Percentiles rank a stretch among this genome's conserved stretches.
phyloP scores from a whole-genome alignment of 2,797 vertebrate species.

The Champsocephalus esox region DNA sequence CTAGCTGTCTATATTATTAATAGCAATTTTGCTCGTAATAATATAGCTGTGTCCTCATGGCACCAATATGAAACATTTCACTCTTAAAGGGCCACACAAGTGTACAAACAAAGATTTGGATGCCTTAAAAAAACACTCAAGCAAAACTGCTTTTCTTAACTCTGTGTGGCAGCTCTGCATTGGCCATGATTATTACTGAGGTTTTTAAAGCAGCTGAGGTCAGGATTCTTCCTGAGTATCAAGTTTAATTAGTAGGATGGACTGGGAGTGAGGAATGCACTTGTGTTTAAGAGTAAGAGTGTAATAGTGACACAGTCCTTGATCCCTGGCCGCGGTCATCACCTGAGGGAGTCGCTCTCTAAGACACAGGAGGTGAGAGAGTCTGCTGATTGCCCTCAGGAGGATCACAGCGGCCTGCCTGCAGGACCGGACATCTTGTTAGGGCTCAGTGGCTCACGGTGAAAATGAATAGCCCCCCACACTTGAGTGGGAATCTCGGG shows the following conservation, averaged over 20 bases:
- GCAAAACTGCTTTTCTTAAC: conserved; percentile 18
- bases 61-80: conserved; percentile 32
- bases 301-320: conserved; percentile 71
- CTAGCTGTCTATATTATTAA: conserved; percentile 67
- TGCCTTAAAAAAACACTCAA: conserved; percentile 3
- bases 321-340: conserved; percentile 65
- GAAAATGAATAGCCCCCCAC: conserved; percentile 77
- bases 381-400: conserved; percentile 81
- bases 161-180: conserved; percentile 21
- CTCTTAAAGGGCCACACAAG: conserved; percentile 31
- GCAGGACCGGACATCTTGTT: conserved; percentile 80
- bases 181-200: conserved; percentile 42
- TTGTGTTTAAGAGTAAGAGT: conserved; percentile 67
- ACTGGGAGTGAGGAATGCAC: conserved; percentile 64
- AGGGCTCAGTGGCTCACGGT: conserved; percentile 76
- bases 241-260: conserved; percentile 75
- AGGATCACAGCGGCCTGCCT: conserved; percentile 74
- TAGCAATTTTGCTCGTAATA: conserved; percentile 38
- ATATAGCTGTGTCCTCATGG: conserved; percentile 34
- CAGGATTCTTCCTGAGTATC: conserved; percentile 54
- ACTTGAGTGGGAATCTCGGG: conserved; percentile 80
- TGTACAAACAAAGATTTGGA: conserved; percentile 9
- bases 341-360: conserved; percentile 68
- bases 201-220: conserved; percentile 58
- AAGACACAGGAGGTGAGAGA: conserved; percentile 72